Evolutionary conservation across 2,888 invertebrate species (phyloP).

Genomic region (Melieria crassipennis): DNA sequence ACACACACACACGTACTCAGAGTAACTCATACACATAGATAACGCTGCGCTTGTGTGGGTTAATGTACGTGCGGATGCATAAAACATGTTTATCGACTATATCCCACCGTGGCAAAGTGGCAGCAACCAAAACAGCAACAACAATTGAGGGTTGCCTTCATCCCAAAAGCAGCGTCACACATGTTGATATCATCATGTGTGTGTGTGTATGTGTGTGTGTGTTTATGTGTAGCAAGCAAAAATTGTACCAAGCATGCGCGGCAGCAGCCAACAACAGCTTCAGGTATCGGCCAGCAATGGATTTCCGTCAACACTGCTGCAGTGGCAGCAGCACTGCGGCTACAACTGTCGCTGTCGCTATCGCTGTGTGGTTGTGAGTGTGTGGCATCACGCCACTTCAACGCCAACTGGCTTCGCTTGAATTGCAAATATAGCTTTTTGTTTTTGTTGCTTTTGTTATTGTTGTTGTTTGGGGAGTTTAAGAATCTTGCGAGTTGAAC

Average conservation of each 20-base stretch:
- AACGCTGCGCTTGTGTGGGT: not conserved
- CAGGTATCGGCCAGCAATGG: not conserved
- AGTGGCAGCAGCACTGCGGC: no score
- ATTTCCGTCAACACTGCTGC: not conserved
- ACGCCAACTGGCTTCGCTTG: not conserved
- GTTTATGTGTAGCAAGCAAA: not conserved
- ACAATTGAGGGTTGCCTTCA: no score
- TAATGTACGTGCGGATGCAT: not conserved
- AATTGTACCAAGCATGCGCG: no score
- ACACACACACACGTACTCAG: not conserved
- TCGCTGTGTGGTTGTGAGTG: not conserved
- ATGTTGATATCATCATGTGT: not conserved
- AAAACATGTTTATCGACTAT: not conserved
- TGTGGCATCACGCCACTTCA: conserved; percentile 11
- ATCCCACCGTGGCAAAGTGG: no score
- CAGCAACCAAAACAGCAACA: no score
- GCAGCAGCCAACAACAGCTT: no score
- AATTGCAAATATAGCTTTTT: not conserved
- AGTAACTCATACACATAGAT: no score
- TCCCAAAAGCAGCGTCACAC: no score
- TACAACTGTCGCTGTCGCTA: not conserved
- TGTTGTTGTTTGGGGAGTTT: no score
- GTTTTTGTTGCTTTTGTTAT: not conserved
- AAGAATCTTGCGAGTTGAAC: no score
- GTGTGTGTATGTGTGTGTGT: not conserved